Conservation (phyloP, 2,888 invertebrate species). For the Blera fallax region DNA sequence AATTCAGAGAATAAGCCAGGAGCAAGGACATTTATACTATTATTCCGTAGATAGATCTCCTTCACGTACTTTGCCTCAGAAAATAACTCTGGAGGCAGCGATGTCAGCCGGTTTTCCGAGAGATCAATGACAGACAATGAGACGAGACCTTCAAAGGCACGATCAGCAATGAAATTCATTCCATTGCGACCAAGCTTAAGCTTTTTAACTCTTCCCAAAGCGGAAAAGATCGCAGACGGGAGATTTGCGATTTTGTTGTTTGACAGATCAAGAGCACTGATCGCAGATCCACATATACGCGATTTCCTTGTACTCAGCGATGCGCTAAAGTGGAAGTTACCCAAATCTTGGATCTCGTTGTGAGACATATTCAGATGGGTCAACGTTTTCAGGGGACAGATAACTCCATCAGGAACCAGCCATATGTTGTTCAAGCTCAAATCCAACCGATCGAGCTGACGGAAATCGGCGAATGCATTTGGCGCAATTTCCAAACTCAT, state of each 20-base stretch:
- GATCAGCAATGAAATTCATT: slow-evolving; percentile 93
- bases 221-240: slow-evolving; percentile 91
- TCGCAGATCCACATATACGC: slow-evolving; percentile 84
- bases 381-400: slow-evolving; percentile 91
- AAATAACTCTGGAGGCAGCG: slow-evolving; percentile 93
- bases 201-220: slow-evolving; percentile 88
- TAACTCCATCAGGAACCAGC: slow-evolving; percentile 92
- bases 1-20: slow-evolving; percentile 92
- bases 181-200: slow-evolving; percentile 93
- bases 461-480: slow-evolving; percentile 89
- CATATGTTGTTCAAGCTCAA: slow-evolving; percentile 94
- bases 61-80: slow-evolving; percentile 90
- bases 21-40: slow-evolving; percentile 92
- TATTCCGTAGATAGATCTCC: slow-evolving; percentile 94
- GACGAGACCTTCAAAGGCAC: slow-evolving; percentile 90
- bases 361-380: slow-evolving; percentile 92
- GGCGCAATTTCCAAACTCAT: slow-evolving; percentile 92
- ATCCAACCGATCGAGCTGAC: slow-evolving; percentile 91
- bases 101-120: slow-evolving; percentile 93
- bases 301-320: slow-evolving; percentile 82
- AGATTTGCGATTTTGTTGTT: slow-evolving; percentile 92
- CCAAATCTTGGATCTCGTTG: slow-evolving; percentile 93
- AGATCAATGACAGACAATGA: slow-evolving; percentile 92
- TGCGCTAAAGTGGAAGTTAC: slow-evolving; percentile 92
- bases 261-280: slow-evolving; percentile 91